Conservation (phyloP, 1,140 invertebrate genomes). For the Zaprionus taronus region DNA sequence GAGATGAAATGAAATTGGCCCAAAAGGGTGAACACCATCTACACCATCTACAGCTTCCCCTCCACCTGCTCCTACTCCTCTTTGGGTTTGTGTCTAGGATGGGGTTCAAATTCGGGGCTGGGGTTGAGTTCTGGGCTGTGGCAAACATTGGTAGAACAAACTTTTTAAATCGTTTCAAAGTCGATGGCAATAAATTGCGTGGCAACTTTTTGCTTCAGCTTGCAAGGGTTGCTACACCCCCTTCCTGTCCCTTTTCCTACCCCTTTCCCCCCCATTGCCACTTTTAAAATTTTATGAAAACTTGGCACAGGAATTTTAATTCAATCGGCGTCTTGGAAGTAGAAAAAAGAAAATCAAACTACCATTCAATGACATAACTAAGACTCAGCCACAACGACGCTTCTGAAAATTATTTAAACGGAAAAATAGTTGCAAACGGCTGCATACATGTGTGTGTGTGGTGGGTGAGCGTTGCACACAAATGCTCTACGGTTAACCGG, state of each 20-base stretch:
- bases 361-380: conserved; percentile 56
- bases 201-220: conserved; percentile 53
- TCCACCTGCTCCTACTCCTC: too few relatives aligned
- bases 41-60: too few relatives aligned
- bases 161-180: conserved; percentile 68
- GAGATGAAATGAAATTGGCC: conserved; percentile 72
- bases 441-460: conserved; percentile 10
- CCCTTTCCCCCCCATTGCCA: not conserved
- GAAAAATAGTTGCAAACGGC: conserved; percentile 59
- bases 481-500: conserved; percentile 50
- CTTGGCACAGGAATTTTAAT: conserved; percentile 67
- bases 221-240: not conserved
- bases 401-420: conserved; percentile 71
- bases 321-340: conserved; percentile 42
- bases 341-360: not conserved
- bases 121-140: conserved; percentile 26
- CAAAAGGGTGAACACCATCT: conserved; percentile 44
- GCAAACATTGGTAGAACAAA: conserved; percentile 62
- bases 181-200: conserved; percentile 69
- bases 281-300: conserved; percentile 14
- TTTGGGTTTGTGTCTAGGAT: conserved; percentile 4
- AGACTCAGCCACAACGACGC: conserved; percentile 54
- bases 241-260: not conserved
- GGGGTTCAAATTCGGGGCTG: conserved; percentile 2
- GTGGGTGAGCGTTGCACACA: conserved; percentile 24